Evolutionary conservation across 2,113 vertebrate genomes (phyloP), one percentile per base, ranked within the genome.

Genomic region (Lepisosteus oculatus): DNA sequence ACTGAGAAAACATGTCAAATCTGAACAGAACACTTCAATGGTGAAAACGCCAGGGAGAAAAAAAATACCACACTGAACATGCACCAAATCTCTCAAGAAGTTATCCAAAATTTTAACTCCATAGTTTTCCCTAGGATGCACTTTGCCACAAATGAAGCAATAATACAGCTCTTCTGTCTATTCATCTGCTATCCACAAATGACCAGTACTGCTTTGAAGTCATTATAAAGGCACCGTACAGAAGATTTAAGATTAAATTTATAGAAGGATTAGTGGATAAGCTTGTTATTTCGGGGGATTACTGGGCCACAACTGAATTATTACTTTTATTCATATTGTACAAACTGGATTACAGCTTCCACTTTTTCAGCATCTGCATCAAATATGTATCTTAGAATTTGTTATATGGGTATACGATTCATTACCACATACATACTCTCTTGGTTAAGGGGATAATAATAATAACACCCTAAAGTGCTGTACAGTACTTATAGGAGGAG

Each of bases 231-330:
- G 86, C 82, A 86, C 80, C 80, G 79, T 85, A 84, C 89, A 84
- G 86, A 88, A 92, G 91, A 92, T 90, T 84, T 80, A 84, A 84
- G 89, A 92, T 92, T 89, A 89, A 87, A 91, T 89, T 82, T 88
- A 89, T 69, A 83, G 85, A 78, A 83, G 88, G 80, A 91, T 91
- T 88, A 88, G 84, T 85, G 84, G 81, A 85, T 92, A 92, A 90
- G 86, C 89, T 77, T 85, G 83, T 91, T 92, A 92, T 92, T 92
- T 88, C 86, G 72, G 74, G 87, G 89, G 88, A 89, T 92, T 89
- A 84, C 80, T 81, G 61, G 75, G 79, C 80, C 68, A 80, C 83
- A 79, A 83, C 75, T 87, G 85, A 91, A 92, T 86, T 87, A 88
- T 87, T 83, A 84, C 85, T 91, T 89, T 88, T 83, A 87, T 88